Base-by-base conservation (phyloP, 2,888 invertebrate species). In the Priocnemis perturbator region DNA sequence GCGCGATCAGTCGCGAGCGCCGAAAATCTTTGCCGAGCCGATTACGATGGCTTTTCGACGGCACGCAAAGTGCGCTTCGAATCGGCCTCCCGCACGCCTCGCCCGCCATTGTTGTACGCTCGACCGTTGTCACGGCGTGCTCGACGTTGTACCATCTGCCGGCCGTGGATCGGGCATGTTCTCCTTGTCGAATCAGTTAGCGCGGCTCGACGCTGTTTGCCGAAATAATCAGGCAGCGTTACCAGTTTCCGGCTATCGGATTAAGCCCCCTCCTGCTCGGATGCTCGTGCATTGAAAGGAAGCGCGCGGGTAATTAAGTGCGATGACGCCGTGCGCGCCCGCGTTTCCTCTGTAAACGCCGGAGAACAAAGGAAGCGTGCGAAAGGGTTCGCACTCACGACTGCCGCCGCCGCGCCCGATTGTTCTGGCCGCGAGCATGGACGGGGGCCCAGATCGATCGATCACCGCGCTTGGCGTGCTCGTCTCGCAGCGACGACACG, bases 231-330 rank as follows among this genome's bases (percentile, higher is more conserved):
- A 75, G 75, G 70, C 73, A 75, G 67, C 69, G 64, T 63, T 60
- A 67, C 59, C 66, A 44, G 68, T 69, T 81, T 71, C 65, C 68
- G 71, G 70, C 68, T 60, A 72, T 58, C 69, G 72, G 74, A 74
- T 79, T 69, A 74, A 75, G 72, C 70, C 50, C 37, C 65, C 65
- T n/a, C n/a, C n/a, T n/a, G n/a, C n/a, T n/a, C n/a, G 61, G 67
- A 21, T 61, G 7, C 37, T 11, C 65, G 47, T 26, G 55, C 62
- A 64, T 48, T 78, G 79, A 82, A 83, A 78, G 82, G 75, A 79
- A 78, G 70, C 67, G 65, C 67, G 65, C 71, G 37, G 78, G 81
- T 83, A 82, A 83, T 83, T 79, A 81, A 79, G 74, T 76, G 74
- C 75, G 69, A 67, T 68, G 69, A 66, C 67, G 69, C 62, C 52